Evolutionary conservation across 2,888 invertebrate genomes (phyloP).

Genomic region (Catocala nupta): DNA sequence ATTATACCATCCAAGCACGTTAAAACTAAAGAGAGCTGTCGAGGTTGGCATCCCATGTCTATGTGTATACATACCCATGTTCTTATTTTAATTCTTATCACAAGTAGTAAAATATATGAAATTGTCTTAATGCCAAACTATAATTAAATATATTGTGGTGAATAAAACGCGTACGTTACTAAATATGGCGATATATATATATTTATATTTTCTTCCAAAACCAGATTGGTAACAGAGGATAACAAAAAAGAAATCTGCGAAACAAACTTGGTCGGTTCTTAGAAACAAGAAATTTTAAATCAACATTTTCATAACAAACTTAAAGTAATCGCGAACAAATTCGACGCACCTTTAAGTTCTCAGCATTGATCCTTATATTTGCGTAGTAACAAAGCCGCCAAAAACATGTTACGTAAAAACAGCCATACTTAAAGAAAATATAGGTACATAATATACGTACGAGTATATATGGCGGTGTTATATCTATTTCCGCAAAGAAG

Average conservation of each 20-base stretch:
- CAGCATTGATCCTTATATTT: constrained; percentile 38
- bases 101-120: no score
- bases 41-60: no score
- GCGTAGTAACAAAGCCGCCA: not conserved
- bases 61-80: no score
- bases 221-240: not conserved
- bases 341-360: constrained; percentile 45
- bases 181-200: not conserved
- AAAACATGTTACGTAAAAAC: constrained; percentile 41
- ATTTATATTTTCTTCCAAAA: not conserved
- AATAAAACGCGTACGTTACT: not conserved
- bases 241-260: not conserved
- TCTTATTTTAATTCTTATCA: no score
- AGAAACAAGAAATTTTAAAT: constrained; percentile 43
- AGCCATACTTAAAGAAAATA: not conserved
- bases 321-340: constrained; percentile 40
- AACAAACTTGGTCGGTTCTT: constrained; percentile 23
- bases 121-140: no score
- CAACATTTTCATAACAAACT: constrained; percentile 38
- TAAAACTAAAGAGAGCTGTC: no score
- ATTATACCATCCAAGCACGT: no score
- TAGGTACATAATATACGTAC: not conserved
- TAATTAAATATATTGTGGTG: no score
- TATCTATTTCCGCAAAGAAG: no score
- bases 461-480: no score